These are phyloP conservation scores for Chaetops frenatus DNA, from an alignment of 2,113 vertebrate species.

Conservation along the genomic window DNA sequence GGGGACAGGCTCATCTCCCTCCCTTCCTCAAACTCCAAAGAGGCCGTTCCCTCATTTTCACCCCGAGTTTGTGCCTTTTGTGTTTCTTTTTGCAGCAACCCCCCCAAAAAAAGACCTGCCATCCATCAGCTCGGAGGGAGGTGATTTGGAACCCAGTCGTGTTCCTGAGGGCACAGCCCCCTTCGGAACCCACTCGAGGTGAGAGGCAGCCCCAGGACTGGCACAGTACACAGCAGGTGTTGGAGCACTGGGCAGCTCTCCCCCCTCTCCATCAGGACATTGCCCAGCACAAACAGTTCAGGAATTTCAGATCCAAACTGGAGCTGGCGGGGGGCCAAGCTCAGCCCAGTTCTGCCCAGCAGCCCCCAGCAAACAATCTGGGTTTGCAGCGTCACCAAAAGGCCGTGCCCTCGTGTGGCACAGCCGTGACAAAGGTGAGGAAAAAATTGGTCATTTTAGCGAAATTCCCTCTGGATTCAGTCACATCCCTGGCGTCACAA, in stretches of 20 bases:
- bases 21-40: not conserved
- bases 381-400: rapidly evolving
- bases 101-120: not conserved
- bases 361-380: not conserved
- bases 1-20: not conserved
- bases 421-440: rapidly evolving
- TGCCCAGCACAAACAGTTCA: not conserved
- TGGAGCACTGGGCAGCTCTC: not conserved
- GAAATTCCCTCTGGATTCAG: not conserved
- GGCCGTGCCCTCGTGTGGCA: rapidly evolving
- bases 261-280: not conserved
- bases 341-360: not conserved
- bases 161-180: not conserved
- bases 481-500: rapidly evolving
- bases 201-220: not conserved
- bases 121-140: too few relatives aligned
- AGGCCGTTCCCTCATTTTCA: not conserved
- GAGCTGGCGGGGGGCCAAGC: not conserved
- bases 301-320: not conserved
- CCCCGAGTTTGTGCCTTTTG: not conserved
- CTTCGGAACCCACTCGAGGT: not conserved
- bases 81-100: not conserved
- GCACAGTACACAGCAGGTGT: not conserved
- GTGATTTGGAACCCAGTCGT: not conserved
- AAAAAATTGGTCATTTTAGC: not conserved